These are phyloP conservation scores for Molossus molossus DNA, from an alignment of 2,797 vertebrate species.

Conservation along the genomic window DNA sequence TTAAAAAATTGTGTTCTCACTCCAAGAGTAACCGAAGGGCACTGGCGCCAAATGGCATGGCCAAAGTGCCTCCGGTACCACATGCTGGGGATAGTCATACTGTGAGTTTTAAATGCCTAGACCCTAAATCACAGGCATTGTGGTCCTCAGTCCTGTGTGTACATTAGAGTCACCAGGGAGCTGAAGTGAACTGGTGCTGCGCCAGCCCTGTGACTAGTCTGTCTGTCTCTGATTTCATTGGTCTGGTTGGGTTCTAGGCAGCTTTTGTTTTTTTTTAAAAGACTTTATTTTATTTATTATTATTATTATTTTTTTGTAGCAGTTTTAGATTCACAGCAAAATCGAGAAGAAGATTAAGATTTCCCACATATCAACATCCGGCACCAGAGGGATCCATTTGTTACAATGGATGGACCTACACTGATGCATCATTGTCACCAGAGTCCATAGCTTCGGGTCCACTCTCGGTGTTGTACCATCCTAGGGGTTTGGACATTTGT, in stretches of 20 bases:
- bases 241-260: background rate
- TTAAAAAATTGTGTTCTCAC: background rate
- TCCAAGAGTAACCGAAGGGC: background rate
- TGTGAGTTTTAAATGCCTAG: background rate
- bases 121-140: background rate
- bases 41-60: background rate
- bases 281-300: background rate
- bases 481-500: background rate
- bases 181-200: background rate
- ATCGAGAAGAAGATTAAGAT: background rate
- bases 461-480: background rate
- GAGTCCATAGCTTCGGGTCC: background rate
- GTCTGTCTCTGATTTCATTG: background rate
- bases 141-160: background rate
- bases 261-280: background rate
- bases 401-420: background rate
- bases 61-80: background rate
- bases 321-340: conserved; percentile 7
- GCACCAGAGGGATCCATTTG: background rate
- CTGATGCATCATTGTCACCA: background rate
- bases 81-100: background rate
- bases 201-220: rapidly evolving
- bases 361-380: background rate
- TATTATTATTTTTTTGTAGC: background rate
- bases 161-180: background rate